Percentiles rank a stretch among this genome's conserved stretches.
phyloP scores from a whole-genome alignment of 2,113 vertebrate species.

The Sprattus sprattus region DNA sequence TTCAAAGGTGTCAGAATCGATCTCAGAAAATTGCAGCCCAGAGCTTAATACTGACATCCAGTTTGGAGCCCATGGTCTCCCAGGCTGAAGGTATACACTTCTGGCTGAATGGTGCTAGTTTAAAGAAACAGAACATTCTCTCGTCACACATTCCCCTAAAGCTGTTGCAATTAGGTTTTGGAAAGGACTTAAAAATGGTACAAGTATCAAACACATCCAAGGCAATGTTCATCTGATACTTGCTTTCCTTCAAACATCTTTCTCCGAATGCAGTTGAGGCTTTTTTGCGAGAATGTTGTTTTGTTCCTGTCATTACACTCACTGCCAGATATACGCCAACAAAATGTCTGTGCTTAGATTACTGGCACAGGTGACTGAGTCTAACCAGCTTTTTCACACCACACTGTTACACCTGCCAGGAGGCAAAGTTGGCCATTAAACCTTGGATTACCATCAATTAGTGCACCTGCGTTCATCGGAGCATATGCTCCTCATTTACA shows the following conservation, averaged over 20 bases:
- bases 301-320: background rate
- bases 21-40: background rate
- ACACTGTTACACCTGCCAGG: background rate
- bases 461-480: background rate
- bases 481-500: background rate
- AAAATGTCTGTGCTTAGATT: no score
- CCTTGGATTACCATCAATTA: background rate
- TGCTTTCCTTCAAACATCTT: background rate
- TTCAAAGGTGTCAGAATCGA: background rate
- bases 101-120: background rate
- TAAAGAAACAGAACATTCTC: background rate
- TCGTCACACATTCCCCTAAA: background rate
- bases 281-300: background rate
- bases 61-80: background rate
- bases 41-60: background rate
- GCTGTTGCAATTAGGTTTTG: background rate
- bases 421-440: background rate
- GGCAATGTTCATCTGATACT: background rate
- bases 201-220: background rate
- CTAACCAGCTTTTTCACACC: background rate
- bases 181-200: background rate
- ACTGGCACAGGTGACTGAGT: background rate
- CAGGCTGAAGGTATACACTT: background rate
- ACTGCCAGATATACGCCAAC: background rate
- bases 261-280: background rate